Evolutionary conservation across 2,888 invertebrate genomes (phyloP), one percentile per base, ranked within the genome.

Genomic region (Drosophila multiciliata): DNA sequence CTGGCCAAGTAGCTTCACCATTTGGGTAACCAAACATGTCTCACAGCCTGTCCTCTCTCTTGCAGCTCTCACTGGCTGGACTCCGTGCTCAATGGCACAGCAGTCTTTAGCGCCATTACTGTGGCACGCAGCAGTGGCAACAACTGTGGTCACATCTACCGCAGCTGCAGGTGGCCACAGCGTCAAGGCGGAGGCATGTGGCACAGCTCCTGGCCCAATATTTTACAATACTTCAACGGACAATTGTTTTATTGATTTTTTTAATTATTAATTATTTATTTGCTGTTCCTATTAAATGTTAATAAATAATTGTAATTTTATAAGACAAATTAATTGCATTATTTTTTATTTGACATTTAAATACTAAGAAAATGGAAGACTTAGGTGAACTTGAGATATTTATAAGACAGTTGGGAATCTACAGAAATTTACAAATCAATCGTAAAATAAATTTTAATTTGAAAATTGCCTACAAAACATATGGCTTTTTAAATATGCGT

Each of bases 91-190:
- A 93, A 93, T 60, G 94, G 94, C 4, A 94, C 95, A 1, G 94
- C 94, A 1, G 92, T 95, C 1, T 93, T 94, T 57, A 93, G 93
- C 50, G 95, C 95, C 9, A 91, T 95, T 17, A 93, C 93, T 66
- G 87, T 93, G 8, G 94, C 94, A 0, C 91, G 93, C 40, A 82
- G 80, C 12, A 93, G 91, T 4, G 82, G 65, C 26, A 82, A 7
- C 23, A 26, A 66, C 79, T 95, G 95, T 68, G 87, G 90, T 1
- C 82, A 92, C 33, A 89, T 90, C 23, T 95, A 94, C 82, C 91
- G 90, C 4, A 92, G 92, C 7, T 95, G 95, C 70, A 93, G 93
- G 32, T 92, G 91, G 92, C 66, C 84, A 0, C 75, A 67, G 20
- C 66, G 82, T 4, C 36, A 67, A 42, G 52, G 36, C 15, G 58